Percentiles rank a stretch among this genome's conserved stretches.
Evolutionary conservation across 2,797 vertebrate species (phyloP).

Genomic region (Bradypus variegatus): DNA sequence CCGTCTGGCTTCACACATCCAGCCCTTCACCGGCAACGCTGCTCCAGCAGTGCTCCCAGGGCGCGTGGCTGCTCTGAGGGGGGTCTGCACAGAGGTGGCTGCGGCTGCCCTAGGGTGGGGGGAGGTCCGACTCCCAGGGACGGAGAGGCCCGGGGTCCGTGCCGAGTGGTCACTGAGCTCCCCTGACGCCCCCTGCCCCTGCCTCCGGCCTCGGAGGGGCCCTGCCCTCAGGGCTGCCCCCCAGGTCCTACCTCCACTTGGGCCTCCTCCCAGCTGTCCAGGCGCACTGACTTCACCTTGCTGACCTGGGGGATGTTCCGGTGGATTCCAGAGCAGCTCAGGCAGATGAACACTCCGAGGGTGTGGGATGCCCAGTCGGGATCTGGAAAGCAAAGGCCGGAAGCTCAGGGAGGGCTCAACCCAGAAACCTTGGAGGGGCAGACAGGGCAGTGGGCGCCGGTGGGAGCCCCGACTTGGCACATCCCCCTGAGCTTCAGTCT

Average conservation of each 20-base stretch:
- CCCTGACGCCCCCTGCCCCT: too few species aligned
- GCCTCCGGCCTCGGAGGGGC: too few species aligned
- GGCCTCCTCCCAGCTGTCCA: conserved; percentile 88
- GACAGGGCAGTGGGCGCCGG: fast-evolving
- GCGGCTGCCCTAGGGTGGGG: too few species aligned
- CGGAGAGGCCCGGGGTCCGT: too few species aligned
- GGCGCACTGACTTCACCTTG: conserved; percentile 86
- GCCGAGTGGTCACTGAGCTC: too few species aligned
- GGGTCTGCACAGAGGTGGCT: too few species aligned
- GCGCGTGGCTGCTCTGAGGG: too few species aligned
- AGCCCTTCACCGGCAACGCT: too few species aligned
- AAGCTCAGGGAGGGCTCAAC: neutral
- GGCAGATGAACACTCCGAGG: conserved; percentile 91
- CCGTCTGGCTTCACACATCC: too few species aligned
- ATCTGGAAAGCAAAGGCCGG: conserved; percentile 75
- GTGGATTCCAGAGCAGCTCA: conserved; percentile 93
- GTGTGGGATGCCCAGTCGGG: conserved; percentile 95
- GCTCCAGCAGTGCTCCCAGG: too few species aligned
- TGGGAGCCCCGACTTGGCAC: neutral
- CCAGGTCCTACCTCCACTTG: conserved; percentile 84
- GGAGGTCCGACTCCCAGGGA: too few species aligned
- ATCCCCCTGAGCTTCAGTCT: neutral
- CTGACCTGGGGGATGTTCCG: conserved; percentile 90
- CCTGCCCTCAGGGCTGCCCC: neutral
- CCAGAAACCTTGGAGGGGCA: neutral